Percentiles rank a stretch among this genome's conserved stretches.
Evolutionary conservation across 53 echinoderm and acorn worm genomes (phyloP).

Genomic region (Hippasteria phrygiana): DNA sequence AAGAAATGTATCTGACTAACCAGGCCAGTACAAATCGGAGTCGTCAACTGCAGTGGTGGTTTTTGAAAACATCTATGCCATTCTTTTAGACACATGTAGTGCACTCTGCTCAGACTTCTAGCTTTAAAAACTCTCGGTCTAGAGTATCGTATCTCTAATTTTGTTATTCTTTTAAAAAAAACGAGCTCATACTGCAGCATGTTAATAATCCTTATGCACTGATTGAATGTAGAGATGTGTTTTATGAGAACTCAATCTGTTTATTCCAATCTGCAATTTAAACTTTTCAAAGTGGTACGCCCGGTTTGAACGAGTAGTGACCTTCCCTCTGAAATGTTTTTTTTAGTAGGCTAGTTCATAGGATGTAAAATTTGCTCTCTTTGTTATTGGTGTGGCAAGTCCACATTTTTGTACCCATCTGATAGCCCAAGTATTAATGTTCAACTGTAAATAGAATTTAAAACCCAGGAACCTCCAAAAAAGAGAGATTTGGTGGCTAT

Average conservation of each 20-base stretch:
- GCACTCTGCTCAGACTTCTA: constrained; percentile 50
- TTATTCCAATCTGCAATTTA: constrained; percentile 30
- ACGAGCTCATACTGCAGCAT: constrained; percentile 26
- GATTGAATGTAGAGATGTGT: constrained; percentile 13
- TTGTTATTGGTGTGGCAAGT: constrained; percentile 2
- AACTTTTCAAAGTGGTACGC: constrained; percentile 17
- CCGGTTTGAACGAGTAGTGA: constrained; percentile 3
- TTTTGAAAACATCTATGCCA: constrained; percentile 30
- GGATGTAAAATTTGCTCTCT: constrained; percentile 36
- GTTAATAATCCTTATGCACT: constrained; percentile 24
- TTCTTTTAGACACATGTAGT: constrained; percentile 43
- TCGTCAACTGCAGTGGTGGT: too few species aligned
- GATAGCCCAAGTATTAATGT: constrained; percentile 30
- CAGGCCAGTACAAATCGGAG: neutral
- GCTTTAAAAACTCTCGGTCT: neutral
- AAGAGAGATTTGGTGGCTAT: constrained; percentile 19
- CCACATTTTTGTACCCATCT: constrained; percentile 43
- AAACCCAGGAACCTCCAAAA: neutral
- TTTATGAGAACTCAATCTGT: constrained; percentile 4
- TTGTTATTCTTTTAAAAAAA: neutral
- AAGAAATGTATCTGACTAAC: neutral
- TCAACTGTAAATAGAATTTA: constrained; percentile 55
- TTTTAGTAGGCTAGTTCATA: constrained; percentile 47
- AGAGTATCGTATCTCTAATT: neutral
- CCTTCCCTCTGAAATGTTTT: constrained; percentile 21